Evolutionary conservation across 2,888 invertebrate species (phyloP).

Genomic region (Neocrepidodera transversa): DNA sequence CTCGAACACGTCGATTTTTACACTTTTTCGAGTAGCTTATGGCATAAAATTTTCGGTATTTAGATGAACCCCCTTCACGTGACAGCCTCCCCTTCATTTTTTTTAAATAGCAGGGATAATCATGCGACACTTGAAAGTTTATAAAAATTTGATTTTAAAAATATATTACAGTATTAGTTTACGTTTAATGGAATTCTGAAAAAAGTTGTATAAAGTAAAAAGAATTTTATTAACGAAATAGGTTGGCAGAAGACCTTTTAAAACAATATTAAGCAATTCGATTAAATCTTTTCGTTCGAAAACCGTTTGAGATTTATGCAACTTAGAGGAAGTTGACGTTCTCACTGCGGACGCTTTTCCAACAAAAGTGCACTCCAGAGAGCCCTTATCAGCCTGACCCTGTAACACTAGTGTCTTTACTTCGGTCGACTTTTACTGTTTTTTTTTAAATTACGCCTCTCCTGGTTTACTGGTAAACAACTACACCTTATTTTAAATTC

Average conservation of each 20-base stretch:
- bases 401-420: constrained; percentile 39
- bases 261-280: constrained; percentile 49
- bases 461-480: constrained; percentile 14
- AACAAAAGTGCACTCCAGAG: constrained; percentile 52
- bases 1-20: too few species aligned
- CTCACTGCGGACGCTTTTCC: constrained; percentile 46
- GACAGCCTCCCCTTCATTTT: too few species aligned
- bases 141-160: too few species aligned
- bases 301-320: constrained; percentile 52
- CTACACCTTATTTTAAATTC: constrained; percentile 24
- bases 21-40: too few species aligned
- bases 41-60: too few species aligned
- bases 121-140: not conserved
- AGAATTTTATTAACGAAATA: not conserved
- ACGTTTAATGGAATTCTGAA: too few species aligned
- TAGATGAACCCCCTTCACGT: too few species aligned
- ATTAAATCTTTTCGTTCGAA: constrained; percentile 53
- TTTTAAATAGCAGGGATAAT: not conserved
- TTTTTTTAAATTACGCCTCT: constrained; percentile 14
- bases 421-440: constrained; percentile 20
- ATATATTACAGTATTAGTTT: not conserved
- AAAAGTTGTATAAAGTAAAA: too few species aligned
- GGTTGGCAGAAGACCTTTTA: not conserved
- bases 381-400: constrained; percentile 51
- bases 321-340: constrained; percentile 49